Percentiles rank a stretch among this genome's conserved stretches.
phyloP scores from a whole-genome alignment of 1,140 invertebrate species.

The Anastrepha ludens region DNA sequence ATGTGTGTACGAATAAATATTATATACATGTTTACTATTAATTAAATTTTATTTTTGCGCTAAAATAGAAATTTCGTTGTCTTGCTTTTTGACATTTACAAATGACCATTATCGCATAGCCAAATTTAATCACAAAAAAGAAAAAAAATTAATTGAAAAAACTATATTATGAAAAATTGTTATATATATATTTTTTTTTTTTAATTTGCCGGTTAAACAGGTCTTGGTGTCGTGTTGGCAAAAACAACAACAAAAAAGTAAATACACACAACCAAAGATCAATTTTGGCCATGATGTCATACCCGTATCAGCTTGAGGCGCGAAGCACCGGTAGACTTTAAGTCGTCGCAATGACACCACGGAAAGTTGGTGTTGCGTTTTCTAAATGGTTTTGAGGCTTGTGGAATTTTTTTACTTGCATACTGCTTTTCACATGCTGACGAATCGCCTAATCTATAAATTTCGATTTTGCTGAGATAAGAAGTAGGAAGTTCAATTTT shows the following conservation, averaged over 20 bases:
- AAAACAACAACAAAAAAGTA: not conserved
- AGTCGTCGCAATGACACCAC: not conserved
- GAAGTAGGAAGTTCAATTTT: no score
- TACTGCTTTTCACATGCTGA: no score
- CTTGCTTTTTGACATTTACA: not conserved
- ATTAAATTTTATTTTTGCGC: not conserved
- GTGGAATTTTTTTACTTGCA: no score
- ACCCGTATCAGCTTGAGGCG: not conserved
- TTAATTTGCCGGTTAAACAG: not conserved
- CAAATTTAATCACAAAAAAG: no score
- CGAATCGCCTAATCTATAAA: no score
- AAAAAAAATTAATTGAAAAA: not conserved
- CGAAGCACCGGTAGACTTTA: not conserved
- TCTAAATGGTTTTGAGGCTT: no score
- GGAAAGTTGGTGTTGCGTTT: not conserved
- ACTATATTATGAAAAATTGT: not conserved
- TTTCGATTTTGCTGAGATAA: no score
- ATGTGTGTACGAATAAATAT: no score
- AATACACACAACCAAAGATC: not conserved
- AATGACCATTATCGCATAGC: not conserved
- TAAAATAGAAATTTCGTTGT: not conserved
- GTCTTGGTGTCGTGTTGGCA: not conserved
- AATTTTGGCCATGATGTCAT: conserved; percentile 35
- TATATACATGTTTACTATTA: not conserved
- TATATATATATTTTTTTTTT: not conserved